A percentile compares a stretch with the other conserved stretches of the same genome.
Conservation (phyloP, 2,888 invertebrate species). For the Macaria notata region DNA sequence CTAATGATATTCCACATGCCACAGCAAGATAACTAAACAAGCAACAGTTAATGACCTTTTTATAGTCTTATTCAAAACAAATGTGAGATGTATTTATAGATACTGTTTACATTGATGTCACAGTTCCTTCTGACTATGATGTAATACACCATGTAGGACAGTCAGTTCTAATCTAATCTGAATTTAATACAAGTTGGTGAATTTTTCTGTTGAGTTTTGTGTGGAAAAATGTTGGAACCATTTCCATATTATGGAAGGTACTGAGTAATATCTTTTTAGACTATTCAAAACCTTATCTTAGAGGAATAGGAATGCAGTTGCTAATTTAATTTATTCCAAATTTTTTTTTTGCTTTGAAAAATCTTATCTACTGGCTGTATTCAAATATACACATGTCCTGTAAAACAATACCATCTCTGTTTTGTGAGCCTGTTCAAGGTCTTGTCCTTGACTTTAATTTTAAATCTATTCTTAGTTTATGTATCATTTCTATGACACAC, state of each 20-base stretch:
- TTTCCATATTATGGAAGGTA: slow-evolving; percentile 21
- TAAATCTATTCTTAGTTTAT: too few relatives aligned
- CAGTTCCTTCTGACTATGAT: slow-evolving; percentile 14
- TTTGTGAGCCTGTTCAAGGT: neutral
- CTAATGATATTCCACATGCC: neutral
- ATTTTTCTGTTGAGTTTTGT: neutral
- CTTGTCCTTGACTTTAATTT: neutral
- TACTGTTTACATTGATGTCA: slow-evolving; percentile 26
- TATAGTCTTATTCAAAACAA: slow-evolving; percentile 13
- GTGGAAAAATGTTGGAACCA: slow-evolving; percentile 16
- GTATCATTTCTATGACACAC: too few relatives aligned
- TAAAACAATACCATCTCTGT: neutral
- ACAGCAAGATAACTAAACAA: slow-evolving; percentile 6
- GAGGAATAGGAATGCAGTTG: too few relatives aligned
- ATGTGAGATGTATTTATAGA: slow-evolving; percentile 20
- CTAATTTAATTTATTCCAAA: too few relatives aligned
- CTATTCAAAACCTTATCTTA: too few relatives aligned
- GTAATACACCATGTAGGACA: slow-evolving; percentile 9
- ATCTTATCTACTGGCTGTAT: too few relatives aligned
- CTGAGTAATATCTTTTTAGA: too few relatives aligned
- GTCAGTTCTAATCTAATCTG: neutral
- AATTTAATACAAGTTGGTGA: neutral
- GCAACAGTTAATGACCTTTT: slow-evolving; percentile 16
- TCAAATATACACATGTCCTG: too few relatives aligned
- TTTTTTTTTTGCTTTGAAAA: too few relatives aligned